Base-by-base conservation (phyloP, 2,797 vertebrate genomes). In the Momotus momota region DNA sequence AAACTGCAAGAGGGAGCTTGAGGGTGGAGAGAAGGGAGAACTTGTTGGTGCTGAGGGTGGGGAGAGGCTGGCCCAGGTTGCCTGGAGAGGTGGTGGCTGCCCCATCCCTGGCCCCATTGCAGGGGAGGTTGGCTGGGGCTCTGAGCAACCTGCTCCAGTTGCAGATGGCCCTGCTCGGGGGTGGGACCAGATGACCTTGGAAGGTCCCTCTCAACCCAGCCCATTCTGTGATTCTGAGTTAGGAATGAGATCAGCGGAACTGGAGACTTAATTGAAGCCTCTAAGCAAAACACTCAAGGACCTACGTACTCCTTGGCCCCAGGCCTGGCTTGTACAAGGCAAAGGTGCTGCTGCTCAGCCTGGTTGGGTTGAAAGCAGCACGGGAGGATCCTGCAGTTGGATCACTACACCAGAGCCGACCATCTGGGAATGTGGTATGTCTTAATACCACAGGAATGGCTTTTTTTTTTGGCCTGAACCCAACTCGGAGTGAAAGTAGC, bases 401-500 rank as follows among this genome's bases (percentile, higher is more conserved):
- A 19, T 62, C 6, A 0, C 1, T 8, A 0, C 58, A 40, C 22
- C 0, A 0, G 33, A 80, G 25, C 43, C 55, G 57, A 23, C 5
- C 9, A 4, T 12, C 25, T 33, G 33, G 15, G 49, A 5, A 8
- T 20, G 17, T 31, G 46, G 3, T 43, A 20, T 79, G 27, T 54
- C n/a, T 75, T 38, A 17, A 73, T 31, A 40, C 45, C 26, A 10
- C 1, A 5, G 27, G 33, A 46, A 31, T 19, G 13, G 4, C 8
- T 64, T 12, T 45, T 64, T 35, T 41, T 48, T 74, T 52, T 57
- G 51, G 19, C n/a, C 49, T 66, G 19, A 14, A 69, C 40, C 7
- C 60, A 81, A 2, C 43, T 52, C 49, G 31, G 41, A 65, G 57
- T 9, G 13, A 23, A 71, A 18, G 23, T 26, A 23, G 19, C 20